Conservation (phyloP, 2,888 invertebrate genomes). For the Drosophila putrida region DNA sequence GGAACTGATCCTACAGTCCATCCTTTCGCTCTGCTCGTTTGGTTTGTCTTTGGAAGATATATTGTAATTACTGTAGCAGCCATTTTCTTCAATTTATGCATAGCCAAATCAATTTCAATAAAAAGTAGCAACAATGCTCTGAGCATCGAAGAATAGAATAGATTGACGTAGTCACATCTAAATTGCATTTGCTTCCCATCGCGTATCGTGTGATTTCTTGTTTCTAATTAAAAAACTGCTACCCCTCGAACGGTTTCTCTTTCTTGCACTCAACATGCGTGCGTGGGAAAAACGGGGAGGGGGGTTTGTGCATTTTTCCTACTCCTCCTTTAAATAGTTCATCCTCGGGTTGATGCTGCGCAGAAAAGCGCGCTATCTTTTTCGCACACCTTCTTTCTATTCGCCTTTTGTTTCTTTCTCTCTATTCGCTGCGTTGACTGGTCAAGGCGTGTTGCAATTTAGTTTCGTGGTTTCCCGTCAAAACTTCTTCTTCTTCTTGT, state of each 20-base stretch:
- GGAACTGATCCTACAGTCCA: conserved; percentile 18
- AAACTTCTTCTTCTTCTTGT: conserved; percentile 53
- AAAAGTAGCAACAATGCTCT: conserved; percentile 41
- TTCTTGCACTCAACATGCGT: neutral
- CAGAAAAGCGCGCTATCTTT: conserved; percentile 77
- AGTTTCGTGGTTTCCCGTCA: conserved; percentile 77
- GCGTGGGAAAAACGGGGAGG: conserved; percentile 4
- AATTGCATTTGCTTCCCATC: conserved; percentile 31
- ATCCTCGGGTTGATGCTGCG: conserved; percentile 39
- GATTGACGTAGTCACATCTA: conserved; percentile 43
- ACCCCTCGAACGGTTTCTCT: neutral
- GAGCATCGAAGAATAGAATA: conserved; percentile 2
- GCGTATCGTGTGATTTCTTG: conserved; percentile 45
- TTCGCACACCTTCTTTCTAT: conserved; percentile 64
- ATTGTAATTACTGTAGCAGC: conserved; percentile 74
- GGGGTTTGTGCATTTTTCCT: neutral
- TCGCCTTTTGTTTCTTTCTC: too few species aligned
- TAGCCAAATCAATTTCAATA: conserved; percentile 78
- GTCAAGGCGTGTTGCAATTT: conserved; percentile 61
- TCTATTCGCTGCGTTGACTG: conserved; percentile 23
- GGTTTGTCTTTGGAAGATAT: conserved; percentile 59
- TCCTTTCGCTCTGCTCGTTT: neutral
- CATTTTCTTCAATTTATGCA: conserved; percentile 71
- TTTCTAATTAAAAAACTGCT: conserved; percentile 54
- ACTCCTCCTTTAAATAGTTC: neutral